Evolutionary conservation across 37 sponge, comb jelly and placozoan genomes (phyloP).

Genomic region (Hexactinellida sp.): DNA sequence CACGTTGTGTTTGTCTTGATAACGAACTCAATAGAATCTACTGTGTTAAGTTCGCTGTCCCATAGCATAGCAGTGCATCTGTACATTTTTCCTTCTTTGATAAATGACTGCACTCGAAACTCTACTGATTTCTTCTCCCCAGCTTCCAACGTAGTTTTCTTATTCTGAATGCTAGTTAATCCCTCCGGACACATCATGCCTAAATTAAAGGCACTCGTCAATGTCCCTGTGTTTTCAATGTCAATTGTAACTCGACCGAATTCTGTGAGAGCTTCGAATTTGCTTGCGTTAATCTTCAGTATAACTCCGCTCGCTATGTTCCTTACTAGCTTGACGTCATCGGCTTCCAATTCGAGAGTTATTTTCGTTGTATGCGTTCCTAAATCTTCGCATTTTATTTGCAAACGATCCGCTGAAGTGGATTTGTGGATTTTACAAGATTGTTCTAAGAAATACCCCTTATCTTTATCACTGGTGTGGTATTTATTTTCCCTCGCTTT

Average conservation of each 20-base stretch:
- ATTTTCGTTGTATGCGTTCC: not conserved
- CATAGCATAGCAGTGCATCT: not conserved
- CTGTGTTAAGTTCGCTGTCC: constrained; percentile 6
- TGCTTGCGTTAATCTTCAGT: not conserved
- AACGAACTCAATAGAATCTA: constrained; percentile 4
- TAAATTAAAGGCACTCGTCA: not conserved
- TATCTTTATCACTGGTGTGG: not conserved
- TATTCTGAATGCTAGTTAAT: not conserved
- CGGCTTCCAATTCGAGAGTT: not conserved
- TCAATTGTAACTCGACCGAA: constrained; percentile 10
- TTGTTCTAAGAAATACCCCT: constrained; percentile 10
- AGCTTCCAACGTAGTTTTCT: not conserved
- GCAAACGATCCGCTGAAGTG: not conserved
- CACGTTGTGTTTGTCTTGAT: not conserved
- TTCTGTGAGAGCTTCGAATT: constrained; percentile 12
- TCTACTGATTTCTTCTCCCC: not conserved
- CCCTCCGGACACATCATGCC: not conserved
- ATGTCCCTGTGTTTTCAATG: constrained; percentile 1
- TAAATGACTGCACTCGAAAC: not conserved
- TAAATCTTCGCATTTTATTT: constrained; percentile 8
- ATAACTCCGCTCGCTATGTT: constrained; percentile 12
- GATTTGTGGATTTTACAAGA: not conserved
- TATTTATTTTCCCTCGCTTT: not conserved
- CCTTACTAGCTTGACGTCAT: not conserved
- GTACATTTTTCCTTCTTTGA: not conserved